Evolutionary conservation across 2,797 vertebrate species (phyloP), one percentile per base, ranked within the genome.

Genomic region (Nyctalus aviator): DNA sequence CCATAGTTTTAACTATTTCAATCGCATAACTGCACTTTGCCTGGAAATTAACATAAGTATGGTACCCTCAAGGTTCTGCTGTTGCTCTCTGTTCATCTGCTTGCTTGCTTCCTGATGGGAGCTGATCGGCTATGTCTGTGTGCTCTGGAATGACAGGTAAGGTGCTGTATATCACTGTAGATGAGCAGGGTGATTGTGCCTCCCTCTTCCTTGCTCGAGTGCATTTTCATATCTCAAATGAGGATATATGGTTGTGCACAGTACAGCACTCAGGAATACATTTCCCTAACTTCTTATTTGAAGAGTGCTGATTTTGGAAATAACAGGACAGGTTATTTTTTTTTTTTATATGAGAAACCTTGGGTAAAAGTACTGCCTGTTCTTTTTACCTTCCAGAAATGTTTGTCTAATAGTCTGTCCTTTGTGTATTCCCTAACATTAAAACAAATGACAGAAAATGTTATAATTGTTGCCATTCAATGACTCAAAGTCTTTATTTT

Each of bases 301-400:
- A 69, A 85, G 35, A 71, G 3, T 53, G 30, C 17, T 87, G 82
- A 81, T n/a, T 90, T 75, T 78, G 69, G 30, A 90, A 75, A 64
- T 89, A 64, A 23, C 3, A 37, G 64, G 53, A 64, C 2, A 55
- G 48, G 30, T 30, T 57, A 23, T 69, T 76, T 87, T 53, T 50
- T 50, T 18, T 53, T 48, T 94, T 68, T 14, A 55, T 4, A 81
- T 11, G 55, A 77, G 25, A 77, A 64, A 59, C 2, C 20, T 53
- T 35, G n/a, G 25, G 12, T 14, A 71, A 87, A 85, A 90, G 21
- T 55, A 66, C 20, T 57, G 5, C 72, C 25, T 62, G 46, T 66
- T 88, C 12, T 92, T 53, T 27, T n/a, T 83, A 41, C 6, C 27
- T 92, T 92, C 25, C 41, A 95, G 73, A 94, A 90, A 86, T 91